Evolutionary conservation across 2,888 invertebrate genomes (phyloP), one percentile per base, ranked within the genome.

Genomic region (Agonopterix arenella): DNA sequence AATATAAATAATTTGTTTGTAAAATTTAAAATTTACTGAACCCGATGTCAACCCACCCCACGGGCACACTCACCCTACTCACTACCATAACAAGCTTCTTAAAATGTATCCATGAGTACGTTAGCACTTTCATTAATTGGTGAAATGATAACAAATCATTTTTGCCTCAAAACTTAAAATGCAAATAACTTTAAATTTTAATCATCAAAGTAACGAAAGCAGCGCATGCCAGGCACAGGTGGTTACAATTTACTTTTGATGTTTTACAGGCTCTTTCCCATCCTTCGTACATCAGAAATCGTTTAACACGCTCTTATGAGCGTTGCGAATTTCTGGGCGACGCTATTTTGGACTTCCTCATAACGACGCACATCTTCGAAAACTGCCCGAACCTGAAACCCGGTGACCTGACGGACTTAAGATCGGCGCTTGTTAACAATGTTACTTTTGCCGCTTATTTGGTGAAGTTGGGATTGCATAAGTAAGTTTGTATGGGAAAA

Each of bases 401-500:
- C 0, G 98, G 98, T 0, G 93, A 96, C 11, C 81, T 99, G 51
- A 98, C 98, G 0, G 98, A 99, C 82, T 76, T 99, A 53, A 90
- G 99, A 40, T 98, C 98, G 0, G 97, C 99, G 0, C 90, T 99
- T 2, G 99, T 99, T 2, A 99, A 99, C 75, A 99, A 99, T 70
- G 93, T 96, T 52, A 98, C 98, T 0, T 97, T 99, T 68, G 98
- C 97, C 0, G 94, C 96, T 18, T 91, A 98, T 48, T 92, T 96
- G 4, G 97, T 98, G 10, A 93, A 96, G 58, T 92, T 95, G 78
- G 93, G 94, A 10, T 92, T 98, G 54, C 96, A 99, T 70, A 95
- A 95, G 65, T 93, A 89, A 73, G 81, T 95, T 28, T 28, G 1
- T 28, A 28, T 18, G 18, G 18, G n/a, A n/a, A 18, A 0, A 4